Conservation (phyloP, 2,888 invertebrate species). For the Cheilosia scutellata region DNA sequence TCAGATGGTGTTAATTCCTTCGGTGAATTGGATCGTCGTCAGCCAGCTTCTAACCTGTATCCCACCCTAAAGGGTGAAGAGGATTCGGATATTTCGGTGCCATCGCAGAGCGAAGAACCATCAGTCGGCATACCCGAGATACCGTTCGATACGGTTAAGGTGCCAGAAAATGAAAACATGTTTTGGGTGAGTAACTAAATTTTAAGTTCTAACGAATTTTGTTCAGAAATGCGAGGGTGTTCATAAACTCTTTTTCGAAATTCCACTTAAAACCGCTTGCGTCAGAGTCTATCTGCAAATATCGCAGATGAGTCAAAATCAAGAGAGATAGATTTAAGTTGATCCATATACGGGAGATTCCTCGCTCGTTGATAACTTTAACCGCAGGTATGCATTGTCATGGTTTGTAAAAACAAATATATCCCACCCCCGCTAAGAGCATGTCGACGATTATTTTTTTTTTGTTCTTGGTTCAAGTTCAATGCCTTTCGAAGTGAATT, state of each 20-base stretch:
- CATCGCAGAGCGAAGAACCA: conserved; percentile 79
- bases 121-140: conserved; percentile 81
- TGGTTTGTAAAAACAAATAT: not conserved
- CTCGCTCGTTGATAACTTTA: not conserved
- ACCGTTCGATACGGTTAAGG: conserved; percentile 82
- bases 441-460: not conserved
- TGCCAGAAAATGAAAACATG: conserved; percentile 82
- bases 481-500: conserved; percentile 33
- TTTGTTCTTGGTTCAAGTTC: conserved; percentile 49
- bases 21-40: conserved; percentile 44
- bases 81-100: conserved; percentile 78
- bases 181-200: conserved; percentile 80
- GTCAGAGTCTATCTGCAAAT: conserved; percentile 13
- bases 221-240: not conserved
- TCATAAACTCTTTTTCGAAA: not conserved
- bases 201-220: not conserved
- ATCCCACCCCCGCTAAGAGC: conserved; percentile 16
- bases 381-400: conserved; percentile 12
- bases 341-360: not conserved
- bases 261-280: conserved; percentile 1
- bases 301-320: conserved; percentile 8
- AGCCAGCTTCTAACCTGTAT: conserved; percentile 73
- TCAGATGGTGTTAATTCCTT: conserved; percentile 69
- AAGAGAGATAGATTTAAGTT: too few species aligned
- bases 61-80: conserved; percentile 77